These are phyloP conservation scores for Piezodorus guildinii DNA, from an alignment of 1,140 invertebrate species.

Conservation along the genomic window DNA sequence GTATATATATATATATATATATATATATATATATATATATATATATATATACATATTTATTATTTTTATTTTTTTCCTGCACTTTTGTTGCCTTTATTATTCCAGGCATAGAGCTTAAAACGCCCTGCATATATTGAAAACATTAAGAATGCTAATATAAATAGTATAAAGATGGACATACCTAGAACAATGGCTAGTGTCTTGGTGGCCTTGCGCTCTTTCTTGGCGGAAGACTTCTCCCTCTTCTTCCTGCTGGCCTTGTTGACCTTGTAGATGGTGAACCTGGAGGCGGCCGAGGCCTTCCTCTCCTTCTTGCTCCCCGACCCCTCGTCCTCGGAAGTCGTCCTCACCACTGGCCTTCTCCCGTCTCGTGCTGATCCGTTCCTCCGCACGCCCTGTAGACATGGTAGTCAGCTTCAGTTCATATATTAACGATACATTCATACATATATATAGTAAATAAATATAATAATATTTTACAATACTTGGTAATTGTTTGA, in stretches of 20 bases:
- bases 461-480: too few relatives aligned
- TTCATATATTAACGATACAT: too few relatives aligned
- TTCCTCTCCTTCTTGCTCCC: conserved; percentile 55
- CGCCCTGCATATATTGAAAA: too few relatives aligned
- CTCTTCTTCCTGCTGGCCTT: conserved; percentile 90
- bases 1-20: too few relatives aligned
- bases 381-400: conserved; percentile 24
- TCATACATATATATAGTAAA: too few relatives aligned
- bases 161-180: conserved; percentile 40
- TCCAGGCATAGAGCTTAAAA: too few relatives aligned
- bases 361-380: conserved; percentile 21
- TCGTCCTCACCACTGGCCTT: conserved; percentile 32
- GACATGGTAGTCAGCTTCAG: too few relatives aligned
- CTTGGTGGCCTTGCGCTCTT: conserved; percentile 98
- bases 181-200: conserved; percentile 97
- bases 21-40: too few relatives aligned
- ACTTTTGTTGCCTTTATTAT: too few relatives aligned
- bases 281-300: conserved; percentile 44
- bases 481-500: too few relatives aligned
- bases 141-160: background rate
- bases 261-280: conserved; percentile 85
- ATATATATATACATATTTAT: too few relatives aligned
- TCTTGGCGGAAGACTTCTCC: conserved; percentile 87
- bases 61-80: too few relatives aligned
- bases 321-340: conserved; percentile 28